phyloP scores from a whole-genome alignment of 2,888 invertebrate genomes.

The Chymomyza caudatula region DNA sequence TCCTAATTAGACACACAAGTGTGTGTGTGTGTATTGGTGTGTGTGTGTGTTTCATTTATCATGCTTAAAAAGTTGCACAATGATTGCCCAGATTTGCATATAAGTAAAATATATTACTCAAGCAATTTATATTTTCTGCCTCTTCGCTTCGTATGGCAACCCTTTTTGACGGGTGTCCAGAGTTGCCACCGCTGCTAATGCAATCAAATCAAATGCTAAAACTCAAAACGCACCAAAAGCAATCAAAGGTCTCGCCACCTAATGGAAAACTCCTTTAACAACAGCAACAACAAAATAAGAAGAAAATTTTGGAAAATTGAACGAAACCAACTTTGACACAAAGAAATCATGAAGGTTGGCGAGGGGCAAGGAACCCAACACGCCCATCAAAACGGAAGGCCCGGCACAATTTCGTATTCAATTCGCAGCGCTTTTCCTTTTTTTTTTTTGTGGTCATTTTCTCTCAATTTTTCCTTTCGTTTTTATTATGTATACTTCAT shows the following conservation, averaged over 20 bases:
- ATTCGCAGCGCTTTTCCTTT: slow-evolving; percentile 30
- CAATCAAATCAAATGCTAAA: slow-evolving; percentile 36
- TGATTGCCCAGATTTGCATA: neutral
- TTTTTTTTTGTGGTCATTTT: neutral
- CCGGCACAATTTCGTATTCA: slow-evolving; percentile 49
- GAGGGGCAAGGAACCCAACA: slow-evolving; percentile 29
- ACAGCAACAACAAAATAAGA: slow-evolving; percentile 9
- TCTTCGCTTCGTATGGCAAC: neutral
- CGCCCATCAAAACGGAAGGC: slow-evolving; percentile 43
- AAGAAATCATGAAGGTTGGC: slow-evolving; percentile 61
- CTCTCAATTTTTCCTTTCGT: neutral
- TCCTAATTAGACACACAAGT: slow-evolving; percentile 59
- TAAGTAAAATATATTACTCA: neutral
- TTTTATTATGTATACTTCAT: neutral
- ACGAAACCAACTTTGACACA: slow-evolving; percentile 58
- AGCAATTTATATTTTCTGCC: neutral
- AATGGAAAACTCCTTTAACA: slow-evolving; percentile 50
- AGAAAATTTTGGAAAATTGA: slow-evolving; percentile 56
- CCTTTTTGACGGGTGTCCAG: neutral
- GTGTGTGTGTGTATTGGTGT: neutral
- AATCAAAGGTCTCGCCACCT: slow-evolving; percentile 50
- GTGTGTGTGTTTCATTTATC: neutral
- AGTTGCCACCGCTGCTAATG: neutral
- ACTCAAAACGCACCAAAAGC: slow-evolving; percentile 41
- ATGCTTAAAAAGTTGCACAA: neutral